These are phyloP conservation scores for Pegoplata infirma DNA, from an alignment of 2,888 invertebrate genomes.

Conservation along the genomic window DNA sequence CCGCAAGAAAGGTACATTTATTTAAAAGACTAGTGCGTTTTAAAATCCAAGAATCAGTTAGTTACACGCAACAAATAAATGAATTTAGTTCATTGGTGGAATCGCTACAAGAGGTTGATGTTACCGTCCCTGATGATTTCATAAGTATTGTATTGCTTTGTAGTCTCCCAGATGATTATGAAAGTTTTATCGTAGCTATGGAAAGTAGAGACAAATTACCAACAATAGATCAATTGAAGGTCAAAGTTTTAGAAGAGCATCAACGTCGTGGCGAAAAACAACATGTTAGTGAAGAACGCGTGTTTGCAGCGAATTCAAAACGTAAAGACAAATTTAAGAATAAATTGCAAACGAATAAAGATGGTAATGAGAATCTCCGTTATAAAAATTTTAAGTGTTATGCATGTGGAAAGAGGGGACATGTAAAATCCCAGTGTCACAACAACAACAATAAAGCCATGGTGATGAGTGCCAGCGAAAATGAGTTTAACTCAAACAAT, in stretches of 20 bases:
- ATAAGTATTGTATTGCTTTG: slow-evolving; percentile 48
- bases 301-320: slow-evolving; percentile 35
- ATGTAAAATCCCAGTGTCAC: slow-evolving; percentile 41
- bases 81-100: slow-evolving; percentile 45
- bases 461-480: slow-evolving; percentile 19
- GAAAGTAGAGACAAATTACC: slow-evolving; percentile 53
- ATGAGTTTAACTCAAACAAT: slow-evolving; percentile 2
- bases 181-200: slow-evolving; percentile 58
- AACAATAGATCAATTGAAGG: slow-evolving; percentile 45
- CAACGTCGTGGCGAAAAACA: slow-evolving; percentile 26
- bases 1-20: slow-evolving; percentile 47
- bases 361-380: background rate
- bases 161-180: slow-evolving; percentile 53
- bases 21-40: slow-evolving; percentile 49
- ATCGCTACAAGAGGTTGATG: slow-evolving; percentile 44
- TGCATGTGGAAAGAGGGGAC: slow-evolving; percentile 38
- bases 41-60: slow-evolving; percentile 20
- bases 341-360: background rate
- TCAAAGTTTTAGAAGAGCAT: slow-evolving; percentile 50
- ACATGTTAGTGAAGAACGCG: slow-evolving; percentile 13
- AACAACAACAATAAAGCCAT: slow-evolving; percentile 11
- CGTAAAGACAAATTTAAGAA: background rate
- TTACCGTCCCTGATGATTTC: slow-evolving; percentile 46
- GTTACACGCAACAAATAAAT: slow-evolving; percentile 41
- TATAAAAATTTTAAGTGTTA: slow-evolving; percentile 39